Conservation (phyloP, 2,888 invertebrate genomes). For the Galerucella pusilla region DNA sequence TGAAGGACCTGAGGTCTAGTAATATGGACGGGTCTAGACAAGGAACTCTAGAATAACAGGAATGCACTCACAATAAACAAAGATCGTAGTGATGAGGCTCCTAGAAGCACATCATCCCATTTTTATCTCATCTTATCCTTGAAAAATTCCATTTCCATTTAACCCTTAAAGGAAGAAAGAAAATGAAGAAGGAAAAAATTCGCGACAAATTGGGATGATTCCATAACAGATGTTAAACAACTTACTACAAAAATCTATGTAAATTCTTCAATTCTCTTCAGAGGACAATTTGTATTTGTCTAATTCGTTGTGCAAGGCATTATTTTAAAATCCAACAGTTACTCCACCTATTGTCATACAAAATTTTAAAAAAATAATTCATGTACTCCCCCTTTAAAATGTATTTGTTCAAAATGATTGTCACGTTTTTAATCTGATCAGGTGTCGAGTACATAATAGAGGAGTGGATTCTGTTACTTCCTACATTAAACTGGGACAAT, state of each 20-base stretch:
- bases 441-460: not conserved
- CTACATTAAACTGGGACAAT: not conserved
- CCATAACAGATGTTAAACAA: not conserved
- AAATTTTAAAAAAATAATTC: not conserved
- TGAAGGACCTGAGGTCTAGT: too few relatives aligned
- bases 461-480: not conserved
- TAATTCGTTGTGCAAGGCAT: not conserved
- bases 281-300: not conserved
- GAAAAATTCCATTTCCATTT: too few relatives aligned
- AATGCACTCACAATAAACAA: too few relatives aligned
- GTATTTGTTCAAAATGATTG: not conserved
- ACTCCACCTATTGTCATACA: not conserved
- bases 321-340: not conserved
- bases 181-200: too few relatives aligned
- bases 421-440: not conserved
- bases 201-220: not conserved
- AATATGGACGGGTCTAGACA: too few relatives aligned
- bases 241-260: not conserved
- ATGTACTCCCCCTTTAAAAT: not conserved
- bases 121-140: too few relatives aligned
- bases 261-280: not conserved
- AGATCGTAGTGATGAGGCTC: too few relatives aligned
- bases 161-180: too few relatives aligned
- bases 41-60: too few relatives aligned
- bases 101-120: too few relatives aligned